A percentile compares a stretch with the other conserved stretches of the same genome.
These are phyloP conservation scores for Hybos culiciformis DNA, from an alignment of 2,888 invertebrate genomes.

Conservation along the genomic window DNA sequence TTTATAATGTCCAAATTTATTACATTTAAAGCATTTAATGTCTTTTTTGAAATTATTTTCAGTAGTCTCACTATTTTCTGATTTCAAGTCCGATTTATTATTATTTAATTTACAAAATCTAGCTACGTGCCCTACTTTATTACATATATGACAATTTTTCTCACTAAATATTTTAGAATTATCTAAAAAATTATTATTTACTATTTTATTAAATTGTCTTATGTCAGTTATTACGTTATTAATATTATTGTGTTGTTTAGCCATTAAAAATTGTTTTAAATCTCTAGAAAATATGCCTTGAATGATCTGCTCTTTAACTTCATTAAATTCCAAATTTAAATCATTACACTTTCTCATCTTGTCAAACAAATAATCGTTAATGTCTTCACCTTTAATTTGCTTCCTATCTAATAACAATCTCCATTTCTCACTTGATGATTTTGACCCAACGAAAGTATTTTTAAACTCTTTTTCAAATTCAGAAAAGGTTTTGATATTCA, in stretches of 20 bases:
- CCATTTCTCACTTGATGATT: slow-evolving; percentile 1
- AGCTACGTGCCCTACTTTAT: slow-evolving; percentile 6
- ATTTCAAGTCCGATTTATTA: neutral
- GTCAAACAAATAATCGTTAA: slow-evolving; percentile 7
- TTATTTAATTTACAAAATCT: slow-evolving; percentile 4
- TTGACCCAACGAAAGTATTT: slow-evolving; percentile 1
- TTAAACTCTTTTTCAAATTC: slow-evolving; percentile 5
- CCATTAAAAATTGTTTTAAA: slow-evolving; percentile 9
- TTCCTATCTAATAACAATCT: slow-evolving; percentile 2
- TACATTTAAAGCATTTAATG: slow-evolving; percentile 4
- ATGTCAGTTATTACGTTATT: slow-evolving; percentile 6
- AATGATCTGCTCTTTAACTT: slow-evolving; percentile 6
- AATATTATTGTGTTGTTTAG: neutral
- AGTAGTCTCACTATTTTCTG: neutral
- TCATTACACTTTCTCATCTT: slow-evolving; percentile 7
- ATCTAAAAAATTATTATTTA: slow-evolving; percentile 3
- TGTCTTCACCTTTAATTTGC: slow-evolving; percentile 4
- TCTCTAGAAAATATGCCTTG: slow-evolving; percentile 6
- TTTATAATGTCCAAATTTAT: slow-evolving; percentile 8
- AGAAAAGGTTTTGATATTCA: neutral
- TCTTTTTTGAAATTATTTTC: slow-evolving; percentile 1
- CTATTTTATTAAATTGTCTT: slow-evolving; percentile 3
- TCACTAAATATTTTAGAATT: neutral
- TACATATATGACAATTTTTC: slow-evolving; percentile 4
- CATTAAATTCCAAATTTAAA: slow-evolving; percentile 6